These are phyloP conservation scores for Lepidurus apus DNA, from an alignment of 1,140 invertebrate species.

Conservation along the genomic window DNA sequence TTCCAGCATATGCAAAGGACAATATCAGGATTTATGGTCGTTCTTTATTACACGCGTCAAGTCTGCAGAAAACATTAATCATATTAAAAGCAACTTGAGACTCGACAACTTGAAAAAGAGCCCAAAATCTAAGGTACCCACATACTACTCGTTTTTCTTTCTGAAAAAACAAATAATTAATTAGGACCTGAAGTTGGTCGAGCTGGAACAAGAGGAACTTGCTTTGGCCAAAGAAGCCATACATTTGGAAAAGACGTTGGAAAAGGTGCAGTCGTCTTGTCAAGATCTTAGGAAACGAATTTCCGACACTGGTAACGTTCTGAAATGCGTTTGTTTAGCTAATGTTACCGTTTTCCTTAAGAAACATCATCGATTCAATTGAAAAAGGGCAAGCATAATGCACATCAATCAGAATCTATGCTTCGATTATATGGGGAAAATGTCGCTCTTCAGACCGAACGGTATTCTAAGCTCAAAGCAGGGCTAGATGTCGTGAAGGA, in stretches of 20 bases:
- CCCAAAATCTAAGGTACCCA: not conserved
- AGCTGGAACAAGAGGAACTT: not conserved
- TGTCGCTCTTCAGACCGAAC: not conserved
- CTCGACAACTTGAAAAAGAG: conserved; percentile 5
- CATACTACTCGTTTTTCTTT: not conserved
- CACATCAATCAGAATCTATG: not conserved
- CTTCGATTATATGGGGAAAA: not conserved
- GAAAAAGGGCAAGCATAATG: not conserved
- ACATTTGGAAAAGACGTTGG: not conserved
- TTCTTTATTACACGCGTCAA: conserved; percentile 28
- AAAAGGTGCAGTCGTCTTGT: not conserved
- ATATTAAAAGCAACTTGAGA: conserved; percentile 26
- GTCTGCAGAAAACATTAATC: not conserved
- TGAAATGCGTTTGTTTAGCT: not conserved
- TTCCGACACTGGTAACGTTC: not conserved
- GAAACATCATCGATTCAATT: not conserved
- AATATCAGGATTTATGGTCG: conserved; percentile 28
- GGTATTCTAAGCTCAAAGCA: not conserved
- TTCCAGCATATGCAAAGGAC: conserved; percentile 29
- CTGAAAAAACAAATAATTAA: not conserved
- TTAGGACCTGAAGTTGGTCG: conserved; percentile 23
- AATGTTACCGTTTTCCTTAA: not conserved
- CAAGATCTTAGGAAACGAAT: not conserved
- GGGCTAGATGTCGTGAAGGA: not conserved
- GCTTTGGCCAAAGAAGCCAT: not conserved